Conservation (phyloP, 2,797 vertebrate species). For the Glyptemys insculpta region DNA sequence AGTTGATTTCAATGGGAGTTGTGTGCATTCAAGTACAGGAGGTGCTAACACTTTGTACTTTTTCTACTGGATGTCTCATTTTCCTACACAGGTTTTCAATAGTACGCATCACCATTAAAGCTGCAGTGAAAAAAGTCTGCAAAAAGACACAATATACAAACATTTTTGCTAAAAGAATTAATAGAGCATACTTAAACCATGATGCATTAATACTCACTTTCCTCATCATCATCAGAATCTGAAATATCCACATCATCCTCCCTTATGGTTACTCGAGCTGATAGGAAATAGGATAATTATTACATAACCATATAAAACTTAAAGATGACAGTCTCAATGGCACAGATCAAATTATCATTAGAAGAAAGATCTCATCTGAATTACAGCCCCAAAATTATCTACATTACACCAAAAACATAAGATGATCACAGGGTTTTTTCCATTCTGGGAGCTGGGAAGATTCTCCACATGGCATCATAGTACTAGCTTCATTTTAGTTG, state of each 20-base stretch:
- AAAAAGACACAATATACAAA: neutral
- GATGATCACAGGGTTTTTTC: no score
- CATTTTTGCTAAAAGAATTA: neutral
- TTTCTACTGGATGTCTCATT: neutral
- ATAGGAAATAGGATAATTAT: no score
- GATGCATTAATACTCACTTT: conserved; percentile 84
- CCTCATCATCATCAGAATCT: conserved; percentile 95
- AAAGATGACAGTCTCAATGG: no score
- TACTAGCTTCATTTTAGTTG: no score
- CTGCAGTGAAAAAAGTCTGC: neutral
- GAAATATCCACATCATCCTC: conserved; percentile 93
- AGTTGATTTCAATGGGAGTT: neutral
- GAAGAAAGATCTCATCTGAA: no score
- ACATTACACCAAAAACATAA: no score
- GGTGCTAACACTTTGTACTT: neutral
- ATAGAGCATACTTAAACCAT: neutral
- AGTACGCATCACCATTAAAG: neutral
- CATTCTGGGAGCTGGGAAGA: no score
- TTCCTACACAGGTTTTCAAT: neutral
- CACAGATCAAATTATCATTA: no score
- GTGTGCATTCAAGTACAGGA: rapidly evolving
- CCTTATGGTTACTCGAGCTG: conserved; percentile 89
- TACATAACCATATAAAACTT: no score
- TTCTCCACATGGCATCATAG: no score
- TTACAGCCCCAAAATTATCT: no score